phyloP scores from a whole-genome alignment of 2,888 invertebrate genomes.

The Cephus rjabovi region DNA sequence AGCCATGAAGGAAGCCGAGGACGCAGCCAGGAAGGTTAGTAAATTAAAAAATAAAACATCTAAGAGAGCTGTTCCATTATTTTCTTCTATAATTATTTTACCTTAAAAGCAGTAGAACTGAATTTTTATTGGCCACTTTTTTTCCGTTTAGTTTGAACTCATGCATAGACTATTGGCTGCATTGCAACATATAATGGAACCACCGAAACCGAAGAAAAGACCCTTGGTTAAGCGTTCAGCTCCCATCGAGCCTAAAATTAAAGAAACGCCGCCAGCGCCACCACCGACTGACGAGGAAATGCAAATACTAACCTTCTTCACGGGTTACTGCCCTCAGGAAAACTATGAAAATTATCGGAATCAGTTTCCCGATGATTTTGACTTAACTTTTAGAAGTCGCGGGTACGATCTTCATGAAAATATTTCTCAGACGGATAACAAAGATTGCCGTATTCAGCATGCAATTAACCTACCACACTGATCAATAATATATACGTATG shows the following conservation, averaged over 20 bases:
- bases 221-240: conserved; percentile 44
- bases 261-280: conserved; percentile 28
- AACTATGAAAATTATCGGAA: conserved; percentile 54
- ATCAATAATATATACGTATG: too few species aligned
- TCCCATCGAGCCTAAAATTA: conserved; percentile 34
- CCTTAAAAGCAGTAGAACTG: too few species aligned
- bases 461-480: too few species aligned
- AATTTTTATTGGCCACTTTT: not conserved
- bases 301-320: conserved; percentile 50
- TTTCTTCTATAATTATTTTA: too few species aligned
- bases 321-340: conserved; percentile 49
- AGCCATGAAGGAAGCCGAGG: conserved; percentile 69
- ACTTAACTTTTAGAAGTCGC: conserved; percentile 39
- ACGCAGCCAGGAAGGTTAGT: conserved; percentile 71
- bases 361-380: conserved; percentile 54
- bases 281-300: conserved; percentile 49
- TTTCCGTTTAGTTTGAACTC: conserved; percentile 44
- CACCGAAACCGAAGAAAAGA: conserved; percentile 40
- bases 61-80: too few species aligned
- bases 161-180: conserved; percentile 50
- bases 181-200: conserved; percentile 55
- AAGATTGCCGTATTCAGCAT: too few species aligned
- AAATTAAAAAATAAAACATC: too few species aligned
- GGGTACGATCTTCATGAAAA: conserved; percentile 7
- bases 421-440: too few species aligned